Conservation (phyloP, 2,113 vertebrate species). For the Ptychochromis oligacanthus region DNA sequence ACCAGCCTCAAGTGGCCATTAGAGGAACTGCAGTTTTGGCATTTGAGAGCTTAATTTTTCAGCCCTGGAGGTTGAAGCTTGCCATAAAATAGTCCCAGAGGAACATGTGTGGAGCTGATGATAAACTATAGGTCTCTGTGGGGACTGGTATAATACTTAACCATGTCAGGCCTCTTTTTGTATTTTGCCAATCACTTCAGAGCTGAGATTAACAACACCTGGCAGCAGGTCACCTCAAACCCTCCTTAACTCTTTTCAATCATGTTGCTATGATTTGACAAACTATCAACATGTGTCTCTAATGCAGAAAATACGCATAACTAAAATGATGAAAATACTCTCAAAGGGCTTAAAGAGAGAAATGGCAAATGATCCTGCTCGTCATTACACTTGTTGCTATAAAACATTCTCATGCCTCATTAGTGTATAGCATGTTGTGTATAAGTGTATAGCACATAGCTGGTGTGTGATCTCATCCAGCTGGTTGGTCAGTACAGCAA, state of each 20-base stretch:
- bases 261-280: not conserved
- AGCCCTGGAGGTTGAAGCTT: not conserved
- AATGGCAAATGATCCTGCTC: not conserved
- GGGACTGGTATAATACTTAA: not conserved
- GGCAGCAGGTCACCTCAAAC: not conserved
- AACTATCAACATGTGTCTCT: not conserved
- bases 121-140: not conserved
- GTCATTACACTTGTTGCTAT: not conserved
- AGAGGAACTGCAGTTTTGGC: not conserved
- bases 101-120: not conserved
- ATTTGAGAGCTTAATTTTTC: not conserved
- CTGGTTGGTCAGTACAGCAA: conserved; percentile 6
- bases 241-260: not conserved
- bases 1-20: not conserved
- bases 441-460: not conserved
- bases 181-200: not conserved
- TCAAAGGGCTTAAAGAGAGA: not conserved
- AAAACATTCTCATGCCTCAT: not conserved
- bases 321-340: not conserved
- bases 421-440: not conserved
- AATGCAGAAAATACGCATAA: not conserved
- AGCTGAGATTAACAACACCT: not conserved
- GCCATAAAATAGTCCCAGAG: too few species aligned
- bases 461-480: conserved; percentile 1
- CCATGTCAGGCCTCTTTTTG: not conserved